Evolutionary conservation across 2,888 invertebrate species (phyloP).

Genomic region (Drosophila setosimentum): DNA sequence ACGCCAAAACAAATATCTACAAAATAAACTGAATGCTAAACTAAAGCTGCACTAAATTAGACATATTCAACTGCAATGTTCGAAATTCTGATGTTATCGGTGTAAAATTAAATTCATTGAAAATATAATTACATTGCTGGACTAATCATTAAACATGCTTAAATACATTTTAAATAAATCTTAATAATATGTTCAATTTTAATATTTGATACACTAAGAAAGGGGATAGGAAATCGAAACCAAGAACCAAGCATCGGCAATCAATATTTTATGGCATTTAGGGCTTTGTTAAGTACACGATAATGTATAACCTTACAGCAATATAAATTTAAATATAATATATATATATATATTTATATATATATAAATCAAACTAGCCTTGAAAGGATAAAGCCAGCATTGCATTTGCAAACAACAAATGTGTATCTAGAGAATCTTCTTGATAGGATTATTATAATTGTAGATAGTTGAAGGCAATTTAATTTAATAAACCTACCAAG

Average conservation of each 20-base stretch:
- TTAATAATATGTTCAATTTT: not conserved
- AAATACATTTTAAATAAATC: not conserved
- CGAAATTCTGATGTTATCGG: not conserved
- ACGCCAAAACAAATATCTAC: not conserved
- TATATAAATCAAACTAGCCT: not conserved
- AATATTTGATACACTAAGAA: not conserved
- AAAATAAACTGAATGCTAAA: not conserved
- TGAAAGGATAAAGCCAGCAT: no score
- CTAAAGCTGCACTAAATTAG: not conserved
- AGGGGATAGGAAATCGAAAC: not conserved
- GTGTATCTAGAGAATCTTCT: not conserved
- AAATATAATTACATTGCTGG: no score
- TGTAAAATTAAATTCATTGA: not conserved
- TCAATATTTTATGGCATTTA: not conserved
- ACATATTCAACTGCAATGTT: not conserved
- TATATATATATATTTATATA: not conserved
- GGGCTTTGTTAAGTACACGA: no score
- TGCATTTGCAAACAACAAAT: no score
- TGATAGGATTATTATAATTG: no score
- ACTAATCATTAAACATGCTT: not conserved
- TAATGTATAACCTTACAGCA: no score
- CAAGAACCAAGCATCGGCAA: not conserved
- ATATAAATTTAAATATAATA: not conserved
- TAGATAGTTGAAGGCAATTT: not conserved
- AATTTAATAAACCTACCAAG: not conserved